These are phyloP conservation scores for Pterocles orientalis DNA, from an alignment of 2,113 vertebrate species.

Conservation along the genomic window DNA sequence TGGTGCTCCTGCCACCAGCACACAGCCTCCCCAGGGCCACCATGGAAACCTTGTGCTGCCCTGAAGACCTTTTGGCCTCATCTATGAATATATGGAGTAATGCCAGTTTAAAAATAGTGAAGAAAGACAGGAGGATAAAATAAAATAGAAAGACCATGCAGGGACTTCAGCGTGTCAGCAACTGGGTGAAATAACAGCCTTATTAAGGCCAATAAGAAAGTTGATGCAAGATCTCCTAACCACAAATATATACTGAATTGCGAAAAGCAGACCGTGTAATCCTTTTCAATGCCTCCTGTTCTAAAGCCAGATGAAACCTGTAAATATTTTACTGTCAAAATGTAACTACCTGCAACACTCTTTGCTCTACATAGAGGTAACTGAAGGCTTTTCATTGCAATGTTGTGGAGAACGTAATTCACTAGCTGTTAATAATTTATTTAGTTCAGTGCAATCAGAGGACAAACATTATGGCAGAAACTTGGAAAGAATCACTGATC, in stretches of 20 bases:
- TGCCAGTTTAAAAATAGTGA: neutral
- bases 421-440: constrained; percentile 1
- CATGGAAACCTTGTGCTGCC: no score
- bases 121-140: neutral
- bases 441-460: neutral
- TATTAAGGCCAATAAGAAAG: neutral
- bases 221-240: neutral
- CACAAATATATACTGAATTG: neutral
- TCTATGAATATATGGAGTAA: neutral
- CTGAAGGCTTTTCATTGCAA: neutral
- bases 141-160: neutral
- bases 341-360: neutral
- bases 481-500: neutral
- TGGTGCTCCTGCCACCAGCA: neutral
- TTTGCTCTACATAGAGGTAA: neutral
- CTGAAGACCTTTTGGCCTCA: neutral
- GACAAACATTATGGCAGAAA: neutral
- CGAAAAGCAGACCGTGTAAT: neutral
- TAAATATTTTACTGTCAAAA: neutral
- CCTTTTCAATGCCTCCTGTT: neutral
- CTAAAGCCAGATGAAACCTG: neutral
- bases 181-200: neutral
- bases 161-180: neutral
- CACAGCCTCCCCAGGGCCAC: accelerated
- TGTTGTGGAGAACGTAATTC: neutral